Percentiles rank a stretch among this genome's conserved stretches.
phyloP scores from a whole-genome alignment of 2,113 vertebrate genomes.

The Saimiri boliviensis region DNA sequence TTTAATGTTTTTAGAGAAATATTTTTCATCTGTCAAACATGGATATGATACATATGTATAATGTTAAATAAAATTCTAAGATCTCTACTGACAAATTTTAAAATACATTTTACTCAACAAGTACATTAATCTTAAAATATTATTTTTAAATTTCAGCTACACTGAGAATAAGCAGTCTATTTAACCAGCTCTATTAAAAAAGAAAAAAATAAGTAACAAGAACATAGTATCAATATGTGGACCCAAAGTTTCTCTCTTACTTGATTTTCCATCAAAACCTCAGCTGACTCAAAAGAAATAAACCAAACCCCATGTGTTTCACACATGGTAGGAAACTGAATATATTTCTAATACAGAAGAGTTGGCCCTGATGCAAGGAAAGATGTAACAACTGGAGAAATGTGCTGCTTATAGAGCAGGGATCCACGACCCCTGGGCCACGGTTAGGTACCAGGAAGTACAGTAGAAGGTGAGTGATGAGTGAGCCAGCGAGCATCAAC shows the following conservation, averaged over 20 bases:
- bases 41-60: neutral
- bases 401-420: neutral
- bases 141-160: neutral
- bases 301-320: neutral
- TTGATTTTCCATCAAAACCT: neutral
- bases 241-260: neutral
- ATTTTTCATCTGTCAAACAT: neutral
- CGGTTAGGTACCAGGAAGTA: too few species aligned
- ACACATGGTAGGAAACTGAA: neutral
- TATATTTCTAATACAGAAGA: neutral
- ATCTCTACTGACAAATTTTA: neutral
- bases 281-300: neutral
- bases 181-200: neutral
- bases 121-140: neutral
- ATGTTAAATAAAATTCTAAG: neutral
- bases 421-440: too few species aligned
- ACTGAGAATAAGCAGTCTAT: neutral
- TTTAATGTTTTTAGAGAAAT: neutral
- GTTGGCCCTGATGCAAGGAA: neutral
- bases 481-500: too few species aligned
- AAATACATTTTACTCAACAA: neutral
- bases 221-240: neutral
- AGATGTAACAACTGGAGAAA: neutral
- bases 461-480: too few species aligned
- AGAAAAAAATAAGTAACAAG: neutral